These are phyloP conservation scores for Gonioctena quinquepunctata DNA, from an alignment of 1,140 invertebrate species.

Conservation along the genomic window DNA sequence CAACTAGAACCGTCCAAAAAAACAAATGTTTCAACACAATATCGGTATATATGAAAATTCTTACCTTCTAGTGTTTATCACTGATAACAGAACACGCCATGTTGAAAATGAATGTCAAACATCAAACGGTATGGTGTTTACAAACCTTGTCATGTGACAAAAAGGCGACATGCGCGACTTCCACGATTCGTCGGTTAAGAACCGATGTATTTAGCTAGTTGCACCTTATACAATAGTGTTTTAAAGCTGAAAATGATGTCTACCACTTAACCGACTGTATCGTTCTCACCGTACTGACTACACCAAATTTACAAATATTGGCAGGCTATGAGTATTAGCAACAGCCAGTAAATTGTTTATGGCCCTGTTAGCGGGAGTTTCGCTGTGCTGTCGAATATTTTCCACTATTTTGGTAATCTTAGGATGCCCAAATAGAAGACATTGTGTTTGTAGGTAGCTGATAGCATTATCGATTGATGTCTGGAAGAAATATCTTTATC, in stretches of 20 bases:
- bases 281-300: not conserved
- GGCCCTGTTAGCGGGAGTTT: too few species aligned
- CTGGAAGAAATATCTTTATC: too few species aligned
- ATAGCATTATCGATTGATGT: too few species aligned
- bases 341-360: too few species aligned
- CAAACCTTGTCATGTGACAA: conserved; percentile 24
- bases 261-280: not conserved
- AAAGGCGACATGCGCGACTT: conserved; percentile 15
- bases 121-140: conserved; percentile 18
- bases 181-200: not conserved
- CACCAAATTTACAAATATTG: not conserved
- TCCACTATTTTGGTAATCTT: too few species aligned
- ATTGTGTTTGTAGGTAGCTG: too few species aligned
- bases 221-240: not conserved
- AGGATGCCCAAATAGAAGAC: too few species aligned
- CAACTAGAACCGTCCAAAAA: not conserved
- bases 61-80: conserved; percentile 25
- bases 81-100: conserved; percentile 24
- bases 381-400: too few species aligned
- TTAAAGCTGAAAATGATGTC: not conserved
- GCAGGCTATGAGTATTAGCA: not conserved
- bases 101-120: conserved; percentile 21
- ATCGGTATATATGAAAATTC: conserved; percentile 8
- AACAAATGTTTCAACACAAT: not conserved
- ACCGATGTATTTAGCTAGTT: not conserved